These are phyloP conservation scores for Limonius californicus DNA, from an alignment of 1,140 invertebrate species.

Conservation along the genomic window DNA sequence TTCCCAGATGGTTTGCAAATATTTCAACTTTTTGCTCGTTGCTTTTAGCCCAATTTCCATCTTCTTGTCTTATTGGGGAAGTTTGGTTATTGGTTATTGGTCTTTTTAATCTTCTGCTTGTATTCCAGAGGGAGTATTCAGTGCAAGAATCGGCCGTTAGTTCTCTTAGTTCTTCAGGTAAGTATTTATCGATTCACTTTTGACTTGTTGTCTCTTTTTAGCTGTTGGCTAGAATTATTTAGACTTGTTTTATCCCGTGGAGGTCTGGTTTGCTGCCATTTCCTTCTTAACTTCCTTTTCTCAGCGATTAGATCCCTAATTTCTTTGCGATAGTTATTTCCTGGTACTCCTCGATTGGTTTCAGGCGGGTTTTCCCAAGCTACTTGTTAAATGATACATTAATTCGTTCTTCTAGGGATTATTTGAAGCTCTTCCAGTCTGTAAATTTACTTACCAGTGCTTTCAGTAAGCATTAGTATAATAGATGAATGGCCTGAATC, in stretches of 20 bases:
- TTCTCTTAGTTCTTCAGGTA: conserved; percentile 10
- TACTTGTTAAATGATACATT: background rate
- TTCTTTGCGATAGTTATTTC: background rate
- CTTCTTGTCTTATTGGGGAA: background rate
- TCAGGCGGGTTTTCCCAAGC: background rate
- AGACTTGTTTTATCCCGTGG: background rate
- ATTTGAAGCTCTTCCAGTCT: too few relatives aligned
- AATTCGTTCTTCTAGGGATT: too few relatives aligned
- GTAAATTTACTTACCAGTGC: too few relatives aligned
- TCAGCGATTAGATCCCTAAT: background rate
- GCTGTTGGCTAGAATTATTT: too few relatives aligned
- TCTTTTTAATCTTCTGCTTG: conserved; percentile 3
- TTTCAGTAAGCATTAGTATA: too few relatives aligned
- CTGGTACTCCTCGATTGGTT: background rate
- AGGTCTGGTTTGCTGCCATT: conserved; percentile 7
- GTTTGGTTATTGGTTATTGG: background rate
- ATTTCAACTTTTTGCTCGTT: conserved; percentile 3
- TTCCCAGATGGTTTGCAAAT: background rate
- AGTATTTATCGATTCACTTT: conserved; percentile 11
- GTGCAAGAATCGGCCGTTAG: conserved; percentile 11
- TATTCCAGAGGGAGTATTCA: too few relatives aligned
- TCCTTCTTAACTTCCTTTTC: conserved; percentile 9
- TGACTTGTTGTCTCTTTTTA: background rate
- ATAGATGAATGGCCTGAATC: too few relatives aligned
- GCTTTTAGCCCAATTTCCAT: background rate